These are phyloP conservation scores for Patella vulgata DNA, from an alignment of 1,140 invertebrate species.

Conservation along the genomic window DNA sequence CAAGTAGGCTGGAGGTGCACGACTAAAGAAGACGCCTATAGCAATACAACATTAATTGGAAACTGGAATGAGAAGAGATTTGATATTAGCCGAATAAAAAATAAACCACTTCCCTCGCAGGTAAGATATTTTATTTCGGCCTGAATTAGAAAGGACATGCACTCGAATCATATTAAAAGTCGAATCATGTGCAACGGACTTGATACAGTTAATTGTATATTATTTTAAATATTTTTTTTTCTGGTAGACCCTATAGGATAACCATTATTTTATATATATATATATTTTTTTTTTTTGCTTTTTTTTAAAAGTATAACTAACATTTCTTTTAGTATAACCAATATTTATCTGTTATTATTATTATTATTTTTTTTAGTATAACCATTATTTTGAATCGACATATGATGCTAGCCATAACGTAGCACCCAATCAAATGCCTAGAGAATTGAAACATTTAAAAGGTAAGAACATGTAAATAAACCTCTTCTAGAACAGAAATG, in stretches of 20 bases:
- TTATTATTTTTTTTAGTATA: constrained; percentile 49
- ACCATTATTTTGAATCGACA: constrained; percentile 55
- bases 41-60: constrained; percentile 46
- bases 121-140: constrained; percentile 20
- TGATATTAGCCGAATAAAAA: constrained; percentile 39
- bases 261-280: too few species aligned
- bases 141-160: not conserved
- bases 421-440: constrained; percentile 43
- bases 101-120: constrained; percentile 53
- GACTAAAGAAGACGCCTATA: constrained; percentile 49
- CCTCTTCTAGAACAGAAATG: too few species aligned
- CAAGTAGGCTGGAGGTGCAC: constrained; percentile 58
- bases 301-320: too few species aligned
- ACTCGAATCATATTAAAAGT: not conserved
- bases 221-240: too few species aligned
- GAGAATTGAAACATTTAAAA: constrained; percentile 51
- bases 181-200: too few species aligned
- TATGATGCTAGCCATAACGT: constrained; percentile 48
- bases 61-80: constrained; percentile 59
- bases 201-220: too few species aligned
- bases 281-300: too few species aligned
- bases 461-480: too few species aligned
- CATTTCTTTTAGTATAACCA: too few species aligned
- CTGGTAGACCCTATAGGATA: too few species aligned
- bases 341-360: too few species aligned